Conservation (phyloP, 2,888 invertebrate genomes). For the Mythimna pallens region DNA sequence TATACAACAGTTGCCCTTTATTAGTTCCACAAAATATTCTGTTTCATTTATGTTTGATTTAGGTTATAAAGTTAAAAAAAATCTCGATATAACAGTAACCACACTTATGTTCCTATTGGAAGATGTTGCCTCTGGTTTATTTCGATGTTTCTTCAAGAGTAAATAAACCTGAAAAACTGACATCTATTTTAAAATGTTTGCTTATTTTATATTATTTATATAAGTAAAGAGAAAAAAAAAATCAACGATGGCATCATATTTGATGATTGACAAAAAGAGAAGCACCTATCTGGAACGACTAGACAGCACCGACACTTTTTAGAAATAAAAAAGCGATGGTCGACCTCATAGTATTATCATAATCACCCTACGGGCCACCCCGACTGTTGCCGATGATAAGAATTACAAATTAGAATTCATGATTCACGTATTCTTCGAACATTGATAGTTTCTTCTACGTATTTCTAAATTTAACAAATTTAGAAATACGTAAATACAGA, state of each 20-base stretch:
- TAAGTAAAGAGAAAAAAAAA: too few species aligned
- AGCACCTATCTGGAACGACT: background rate
- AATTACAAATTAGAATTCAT: background rate
- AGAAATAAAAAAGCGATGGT: too few species aligned
- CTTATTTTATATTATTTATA: too few species aligned
- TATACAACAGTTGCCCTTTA: constrained; percentile 9
- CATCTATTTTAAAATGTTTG: background rate
- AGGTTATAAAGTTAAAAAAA: background rate
- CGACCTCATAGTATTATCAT: background rate
- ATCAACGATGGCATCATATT: background rate
- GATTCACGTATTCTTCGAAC: background rate
- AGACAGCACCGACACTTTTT: background rate
- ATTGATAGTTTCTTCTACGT: background rate
- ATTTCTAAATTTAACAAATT: background rate
- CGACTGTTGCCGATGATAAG: background rate
- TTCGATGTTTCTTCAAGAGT: background rate
- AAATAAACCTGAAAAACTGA: background rate
- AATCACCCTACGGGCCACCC: background rate
- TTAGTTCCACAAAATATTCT: background rate
- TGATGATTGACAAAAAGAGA: background rate
- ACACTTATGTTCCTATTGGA: background rate
- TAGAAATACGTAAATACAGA: too few species aligned
- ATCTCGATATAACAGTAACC: background rate
- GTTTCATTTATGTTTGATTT: background rate
- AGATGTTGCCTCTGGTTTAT: background rate